A percentile compares a stretch with the other conserved stretches of the same genome.
phyloP scores from a whole-genome alignment of 2,888 invertebrate genomes.

The Aleiodes alternator region DNA sequence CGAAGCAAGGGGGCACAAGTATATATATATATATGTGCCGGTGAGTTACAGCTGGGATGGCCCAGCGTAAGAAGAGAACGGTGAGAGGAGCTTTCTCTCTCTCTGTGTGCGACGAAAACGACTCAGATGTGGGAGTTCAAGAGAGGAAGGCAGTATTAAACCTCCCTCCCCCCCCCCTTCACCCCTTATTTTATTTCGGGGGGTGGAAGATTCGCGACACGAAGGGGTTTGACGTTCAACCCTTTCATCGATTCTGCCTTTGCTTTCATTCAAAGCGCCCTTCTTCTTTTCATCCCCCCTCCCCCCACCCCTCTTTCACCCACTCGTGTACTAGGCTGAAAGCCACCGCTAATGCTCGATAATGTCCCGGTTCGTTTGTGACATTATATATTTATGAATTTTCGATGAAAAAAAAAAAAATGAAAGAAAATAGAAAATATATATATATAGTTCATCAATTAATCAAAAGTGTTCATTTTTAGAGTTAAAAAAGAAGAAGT shows the following conservation, averaged over 20 bases:
- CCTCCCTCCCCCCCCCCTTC: not conserved
- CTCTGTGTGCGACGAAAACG: slow-evolving; percentile 57
- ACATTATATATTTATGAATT: slow-evolving; percentile 3
- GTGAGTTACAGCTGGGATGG: slow-evolving; percentile 72
- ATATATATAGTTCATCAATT: no score
- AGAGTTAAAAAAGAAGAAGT: no score
- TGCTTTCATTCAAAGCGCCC: slow-evolving; percentile 52
- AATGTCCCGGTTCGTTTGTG: slow-evolving; percentile 59
- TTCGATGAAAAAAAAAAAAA: not conserved
- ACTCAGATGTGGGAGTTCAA: slow-evolving; percentile 48
- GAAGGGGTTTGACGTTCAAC: slow-evolving; percentile 74
- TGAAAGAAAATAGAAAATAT: no score
- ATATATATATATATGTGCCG: slow-evolving; percentile 64
- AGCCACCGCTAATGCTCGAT: slow-evolving; percentile 71
- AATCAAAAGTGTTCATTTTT: no score
- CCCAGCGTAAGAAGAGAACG: slow-evolving; percentile 56
- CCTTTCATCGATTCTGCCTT: slow-evolving; percentile 75
- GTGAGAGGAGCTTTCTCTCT: slow-evolving; percentile 52
- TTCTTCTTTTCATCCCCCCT: slow-evolving; percentile 42
- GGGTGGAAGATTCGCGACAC: slow-evolving; percentile 71
- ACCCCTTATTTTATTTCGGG: slow-evolving; percentile 31
- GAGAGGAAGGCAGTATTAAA: slow-evolving; percentile 50
- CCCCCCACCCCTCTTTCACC: slow-evolving; percentile 35
- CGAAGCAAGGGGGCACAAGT: slow-evolving; percentile 73
- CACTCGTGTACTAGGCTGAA: slow-evolving; percentile 56